Evolutionary conservation across 2,113 vertebrate species (phyloP).

Genomic region (Okapia johnstoni): DNA sequence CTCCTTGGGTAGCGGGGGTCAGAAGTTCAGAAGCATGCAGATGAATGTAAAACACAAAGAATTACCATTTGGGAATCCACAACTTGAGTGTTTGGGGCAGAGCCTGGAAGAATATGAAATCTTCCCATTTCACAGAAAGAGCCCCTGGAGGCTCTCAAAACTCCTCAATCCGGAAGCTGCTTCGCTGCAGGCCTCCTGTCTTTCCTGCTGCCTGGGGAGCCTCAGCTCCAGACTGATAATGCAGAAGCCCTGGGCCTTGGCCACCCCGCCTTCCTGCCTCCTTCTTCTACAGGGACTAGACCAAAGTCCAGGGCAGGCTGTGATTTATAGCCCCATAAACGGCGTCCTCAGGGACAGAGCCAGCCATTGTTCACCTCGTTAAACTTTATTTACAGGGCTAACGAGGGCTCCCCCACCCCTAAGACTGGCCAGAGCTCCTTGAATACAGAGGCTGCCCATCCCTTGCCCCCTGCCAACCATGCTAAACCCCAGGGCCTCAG

Average conservation of each 20-base stretch:
- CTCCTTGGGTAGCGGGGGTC: neutral
- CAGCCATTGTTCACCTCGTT: constrained; percentile 85
- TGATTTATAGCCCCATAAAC: constrained; percentile 87
- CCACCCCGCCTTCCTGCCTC: constrained; percentile 62
- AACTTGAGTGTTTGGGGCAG: neutral
- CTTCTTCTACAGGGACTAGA: constrained; percentile 76
- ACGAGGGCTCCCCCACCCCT: constrained; percentile 62
- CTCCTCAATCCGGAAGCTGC: neutral
- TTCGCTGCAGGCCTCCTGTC: neutral
- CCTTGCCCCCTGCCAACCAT: neutral
- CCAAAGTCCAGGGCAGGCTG: constrained; percentile 83
- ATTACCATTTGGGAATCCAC: neutral
- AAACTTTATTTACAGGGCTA: constrained; percentile 84
- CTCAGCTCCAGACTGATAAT: constrained; percentile 6
- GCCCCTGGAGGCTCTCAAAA: neutral
- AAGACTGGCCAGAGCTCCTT: constrained; percentile 51
- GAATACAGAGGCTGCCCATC: constrained; percentile 33
- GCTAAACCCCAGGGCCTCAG: neutral
- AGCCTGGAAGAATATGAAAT: neutral
- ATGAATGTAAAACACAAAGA: neutral
- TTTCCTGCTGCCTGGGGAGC: neutral
- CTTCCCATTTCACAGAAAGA: neutral
- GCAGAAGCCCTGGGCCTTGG: constrained; percentile 63
- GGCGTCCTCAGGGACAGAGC: constrained; percentile 81
- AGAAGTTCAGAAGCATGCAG: neutral